These are phyloP conservation scores for Oscheius sp. DNA, from an alignment of 2,888 invertebrate genomes.

Conservation along the genomic window DNA sequence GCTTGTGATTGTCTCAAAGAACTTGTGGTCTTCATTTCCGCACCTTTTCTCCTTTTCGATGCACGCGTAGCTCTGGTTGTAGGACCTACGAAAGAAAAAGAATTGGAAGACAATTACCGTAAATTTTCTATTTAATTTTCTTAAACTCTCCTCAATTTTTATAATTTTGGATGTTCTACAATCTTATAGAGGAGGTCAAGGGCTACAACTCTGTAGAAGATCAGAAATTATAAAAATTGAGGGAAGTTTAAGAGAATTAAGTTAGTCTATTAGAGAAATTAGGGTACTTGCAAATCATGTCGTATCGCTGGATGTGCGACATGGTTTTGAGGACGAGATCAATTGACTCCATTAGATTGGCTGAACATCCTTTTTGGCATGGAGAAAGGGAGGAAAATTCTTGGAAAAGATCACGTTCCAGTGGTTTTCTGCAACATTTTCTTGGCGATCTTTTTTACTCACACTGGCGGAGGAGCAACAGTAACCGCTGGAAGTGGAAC, in stretches of 20 bases:
- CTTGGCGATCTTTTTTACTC: too few species aligned
- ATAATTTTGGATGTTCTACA: not conserved
- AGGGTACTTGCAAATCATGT: slow-evolving; percentile 40
- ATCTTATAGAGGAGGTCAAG: too few species aligned
- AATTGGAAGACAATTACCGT: not conserved
- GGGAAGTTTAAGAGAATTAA: too few species aligned
- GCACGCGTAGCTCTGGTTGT: slow-evolving; percentile 37
- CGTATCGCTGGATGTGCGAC: slow-evolving; percentile 46
- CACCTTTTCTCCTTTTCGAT: slow-evolving; percentile 41
- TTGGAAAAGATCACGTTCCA: too few species aligned
- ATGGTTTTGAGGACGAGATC: slow-evolving; percentile 40
- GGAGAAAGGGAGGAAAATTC: too few species aligned
- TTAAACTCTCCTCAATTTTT: not conserved
- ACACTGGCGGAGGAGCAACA: too few species aligned
- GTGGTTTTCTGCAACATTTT: too few species aligned
- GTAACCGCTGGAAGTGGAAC: too few species aligned
- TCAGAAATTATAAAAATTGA: too few species aligned
- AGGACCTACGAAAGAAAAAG: not conserved
- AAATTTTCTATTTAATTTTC: not conserved
- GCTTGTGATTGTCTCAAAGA: slow-evolving; percentile 50
- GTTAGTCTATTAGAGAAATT: not conserved
- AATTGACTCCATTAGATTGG: slow-evolving; percentile 35
- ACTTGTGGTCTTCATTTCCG: slow-evolving; percentile 39
- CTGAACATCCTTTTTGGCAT: slow-evolving; percentile 38
- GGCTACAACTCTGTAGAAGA: too few species aligned